A percentile compares a stretch with the other conserved stretches of the same genome.
Conservation (phyloP, 2,113 vertebrate genomes). For the Platysternon megacephalum region DNA sequence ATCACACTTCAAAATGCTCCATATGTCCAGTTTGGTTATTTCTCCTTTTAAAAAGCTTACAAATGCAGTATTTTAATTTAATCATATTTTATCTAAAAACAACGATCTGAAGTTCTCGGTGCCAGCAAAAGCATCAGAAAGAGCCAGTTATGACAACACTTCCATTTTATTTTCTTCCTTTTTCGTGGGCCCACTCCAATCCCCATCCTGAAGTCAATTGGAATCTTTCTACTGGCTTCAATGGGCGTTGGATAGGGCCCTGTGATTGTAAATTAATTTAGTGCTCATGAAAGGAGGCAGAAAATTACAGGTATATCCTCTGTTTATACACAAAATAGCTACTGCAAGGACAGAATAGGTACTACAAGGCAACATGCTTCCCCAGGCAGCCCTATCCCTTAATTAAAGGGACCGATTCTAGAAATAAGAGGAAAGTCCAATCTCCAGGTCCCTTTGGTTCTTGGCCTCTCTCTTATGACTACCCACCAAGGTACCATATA, state of each 20-base stretch:
- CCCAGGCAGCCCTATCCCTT: not conserved
- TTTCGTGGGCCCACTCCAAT: constrained; percentile 37
- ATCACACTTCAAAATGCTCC: constrained; percentile 75
- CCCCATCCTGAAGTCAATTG: not conserved
- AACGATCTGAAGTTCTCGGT: constrained; percentile 48
- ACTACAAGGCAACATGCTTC: constrained; percentile 16
- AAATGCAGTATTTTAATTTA: constrained; percentile 60
- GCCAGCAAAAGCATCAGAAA: constrained; percentile 51
- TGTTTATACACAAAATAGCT: not conserved
- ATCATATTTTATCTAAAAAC: constrained; percentile 60
- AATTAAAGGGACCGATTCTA: not conserved
- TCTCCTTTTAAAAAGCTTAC: constrained; percentile 69
- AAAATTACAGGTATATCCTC: not conserved
- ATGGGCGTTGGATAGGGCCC: constrained; percentile 11
- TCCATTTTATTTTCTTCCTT: constrained; percentile 42
- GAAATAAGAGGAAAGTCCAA: not conserved
- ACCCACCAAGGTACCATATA: not conserved
- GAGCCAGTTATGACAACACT: constrained; percentile 24
- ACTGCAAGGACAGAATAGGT: constrained; percentile 16
- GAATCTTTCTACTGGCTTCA: constrained; percentile 16
- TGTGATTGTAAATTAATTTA: not conserved
- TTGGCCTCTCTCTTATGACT: not conserved
- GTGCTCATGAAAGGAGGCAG: not conserved
- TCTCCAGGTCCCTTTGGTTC: not conserved
- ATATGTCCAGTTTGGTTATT: constrained; percentile 76